These are phyloP conservation scores for Philaethria dido DNA, from an alignment of 2,888 invertebrate species.

Conservation along the genomic window DNA sequence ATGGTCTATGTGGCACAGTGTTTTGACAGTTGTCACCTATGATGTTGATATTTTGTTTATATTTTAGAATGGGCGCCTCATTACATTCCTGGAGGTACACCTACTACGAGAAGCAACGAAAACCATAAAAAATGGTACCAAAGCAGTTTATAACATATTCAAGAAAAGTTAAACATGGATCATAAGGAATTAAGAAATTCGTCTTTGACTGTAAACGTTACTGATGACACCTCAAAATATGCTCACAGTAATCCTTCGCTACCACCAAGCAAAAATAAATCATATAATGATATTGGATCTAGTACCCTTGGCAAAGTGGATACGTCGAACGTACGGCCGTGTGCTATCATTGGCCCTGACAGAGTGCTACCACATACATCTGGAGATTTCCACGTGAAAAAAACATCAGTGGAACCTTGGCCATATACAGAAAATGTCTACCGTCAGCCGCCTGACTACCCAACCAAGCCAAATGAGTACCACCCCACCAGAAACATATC, in stretches of 20 bases:
- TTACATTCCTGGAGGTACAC: conserved; percentile 49
- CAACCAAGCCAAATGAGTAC: conserved; percentile 64
- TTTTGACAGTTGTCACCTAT: conserved; percentile 79
- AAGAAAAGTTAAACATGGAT: conserved; percentile 69
- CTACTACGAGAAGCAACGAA: conserved; percentile 46
- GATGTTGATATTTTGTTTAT: conserved; percentile 76
- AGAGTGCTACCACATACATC: conserved; percentile 65
- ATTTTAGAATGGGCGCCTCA: conserved; percentile 71
- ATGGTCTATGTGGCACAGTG: conserved; percentile 75
- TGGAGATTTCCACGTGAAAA: conserved; percentile 65
- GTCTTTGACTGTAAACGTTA: conserved; percentile 66
- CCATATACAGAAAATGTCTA: conserved; percentile 59
- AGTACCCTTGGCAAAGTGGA: conserved; percentile 74
- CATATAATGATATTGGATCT: conserved; percentile 70
- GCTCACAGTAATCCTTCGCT: conserved; percentile 59
- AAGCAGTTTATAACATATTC: conserved; percentile 53
- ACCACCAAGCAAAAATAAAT: conserved; percentile 66
- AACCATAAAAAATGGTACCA: conserved; percentile 59
- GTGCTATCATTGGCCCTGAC: conserved; percentile 81
- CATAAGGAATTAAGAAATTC: conserved; percentile 74
- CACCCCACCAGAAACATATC: conserved; percentile 77
- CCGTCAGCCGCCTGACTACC: conserved; percentile 69
- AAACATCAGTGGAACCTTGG: conserved; percentile 66
- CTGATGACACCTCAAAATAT: conserved; percentile 72
- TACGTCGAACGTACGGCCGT: conserved; percentile 68